These are phyloP conservation scores for Cephus runcator DNA, from an alignment of 2,888 invertebrate species.

Conservation along the genomic window DNA sequence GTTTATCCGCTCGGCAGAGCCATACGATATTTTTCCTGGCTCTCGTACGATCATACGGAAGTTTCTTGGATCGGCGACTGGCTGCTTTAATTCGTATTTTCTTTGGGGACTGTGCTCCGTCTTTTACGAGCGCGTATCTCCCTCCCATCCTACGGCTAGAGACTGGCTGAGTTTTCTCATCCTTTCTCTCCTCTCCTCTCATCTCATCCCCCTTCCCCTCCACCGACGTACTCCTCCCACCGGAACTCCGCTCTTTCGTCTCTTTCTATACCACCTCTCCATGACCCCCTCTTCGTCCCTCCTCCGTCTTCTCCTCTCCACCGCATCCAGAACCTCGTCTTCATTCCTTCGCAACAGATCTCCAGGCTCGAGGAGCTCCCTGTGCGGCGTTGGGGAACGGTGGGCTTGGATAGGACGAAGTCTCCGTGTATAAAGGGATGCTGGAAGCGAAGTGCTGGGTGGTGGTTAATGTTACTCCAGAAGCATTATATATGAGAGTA, in stretches of 20 bases:
- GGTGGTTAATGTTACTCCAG: not conserved
- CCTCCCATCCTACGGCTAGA: constrained; percentile 1
- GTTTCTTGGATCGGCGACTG: constrained; percentile 42
- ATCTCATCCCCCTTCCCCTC: constrained; percentile 30
- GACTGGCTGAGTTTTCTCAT: constrained; percentile 14
- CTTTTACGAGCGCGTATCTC: constrained; percentile 53
- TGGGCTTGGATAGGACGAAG: not conserved
- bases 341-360: constrained; percentile 5
- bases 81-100: constrained; percentile 62
- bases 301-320: constrained; percentile 27
- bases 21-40: not conserved
- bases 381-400: not conserved
- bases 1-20: not conserved
- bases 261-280: constrained; percentile 10
- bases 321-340: constrained; percentile 18
- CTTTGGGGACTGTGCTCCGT: constrained; percentile 53
- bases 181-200: constrained; percentile 23
- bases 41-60: constrained; percentile 37
- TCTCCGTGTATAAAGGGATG: not conserved
- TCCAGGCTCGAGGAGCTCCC: not conserved
- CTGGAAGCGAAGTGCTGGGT: not conserved
- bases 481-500: constrained; percentile 2
- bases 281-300: constrained; percentile 22
- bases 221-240: constrained; percentile 9
- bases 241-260: constrained; percentile 10